Percentiles rank a stretch among this genome's conserved stretches.
phyloP scores from a whole-genome alignment of 2,797 vertebrate genomes.

The Scleropages formosus region DNA sequence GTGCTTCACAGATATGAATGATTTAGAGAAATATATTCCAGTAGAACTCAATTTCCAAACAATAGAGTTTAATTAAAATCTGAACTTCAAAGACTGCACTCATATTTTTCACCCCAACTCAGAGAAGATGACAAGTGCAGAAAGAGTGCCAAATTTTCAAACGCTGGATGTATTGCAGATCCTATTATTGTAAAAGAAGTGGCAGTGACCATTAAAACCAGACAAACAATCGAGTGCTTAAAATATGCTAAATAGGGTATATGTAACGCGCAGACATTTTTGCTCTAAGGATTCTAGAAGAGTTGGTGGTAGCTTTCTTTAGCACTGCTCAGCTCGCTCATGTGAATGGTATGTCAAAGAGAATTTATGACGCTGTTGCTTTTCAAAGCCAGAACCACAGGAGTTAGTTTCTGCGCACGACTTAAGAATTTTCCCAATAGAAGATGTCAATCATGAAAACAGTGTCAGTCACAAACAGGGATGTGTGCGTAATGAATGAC shows the following conservation, averaged over 20 bases:
- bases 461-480: not conserved
- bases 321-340: not conserved
- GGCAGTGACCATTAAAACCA: not conserved
- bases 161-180: not conserved
- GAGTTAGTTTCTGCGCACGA: not conserved
- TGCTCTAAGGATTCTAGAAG: too few species aligned
- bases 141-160: not conserved
- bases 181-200: not conserved
- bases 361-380: not conserved
- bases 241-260: too few species aligned
- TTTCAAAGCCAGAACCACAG: too few species aligned
- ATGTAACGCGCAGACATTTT: too few species aligned
- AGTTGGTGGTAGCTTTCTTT: too few species aligned
- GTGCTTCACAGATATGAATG: not conserved
- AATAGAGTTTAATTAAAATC: not conserved
- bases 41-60: not conserved
- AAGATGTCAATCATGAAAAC: not conserved
- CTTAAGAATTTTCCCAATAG: too few species aligned
- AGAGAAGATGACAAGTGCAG: not conserved
- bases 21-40: not conserved
- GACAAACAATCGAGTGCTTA: not conserved
- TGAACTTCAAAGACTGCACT: not conserved
- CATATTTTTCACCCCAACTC: not conserved
- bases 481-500: not conserved
- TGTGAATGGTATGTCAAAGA: constrained; percentile 9